Percentiles rank a stretch among this genome's conserved stretches.
Conservation (phyloP, 2,888 invertebrate species). For the Philaethria dido region DNA sequence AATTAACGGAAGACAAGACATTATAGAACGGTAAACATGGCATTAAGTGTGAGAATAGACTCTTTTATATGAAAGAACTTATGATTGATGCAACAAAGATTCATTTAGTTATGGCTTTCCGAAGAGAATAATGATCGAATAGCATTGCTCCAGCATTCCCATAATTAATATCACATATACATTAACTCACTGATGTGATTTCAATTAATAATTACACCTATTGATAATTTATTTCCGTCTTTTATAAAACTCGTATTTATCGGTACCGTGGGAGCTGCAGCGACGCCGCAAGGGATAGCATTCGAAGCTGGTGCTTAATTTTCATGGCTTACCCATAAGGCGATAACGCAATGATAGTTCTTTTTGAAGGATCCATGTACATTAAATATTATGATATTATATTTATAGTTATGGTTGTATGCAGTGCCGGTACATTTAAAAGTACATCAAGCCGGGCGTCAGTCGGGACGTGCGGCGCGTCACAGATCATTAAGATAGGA, state of each 20-base stretch:
- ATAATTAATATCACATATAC: constrained; percentile 42
- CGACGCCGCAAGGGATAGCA: constrained; percentile 9
- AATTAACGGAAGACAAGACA: background rate
- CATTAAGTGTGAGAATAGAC: background rate
- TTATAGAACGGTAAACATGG: background rate
- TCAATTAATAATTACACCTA: constrained; percentile 44
- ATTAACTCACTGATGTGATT: constrained; percentile 37
- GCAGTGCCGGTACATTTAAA: constrained; percentile 59
- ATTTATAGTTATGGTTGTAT: constrained; percentile 7
- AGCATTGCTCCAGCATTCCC: constrained; percentile 31
- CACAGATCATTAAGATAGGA: constrained; percentile 58
- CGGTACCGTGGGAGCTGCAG: constrained; percentile 38
- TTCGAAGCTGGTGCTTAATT: constrained; percentile 27
- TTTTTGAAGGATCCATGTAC: constrained; percentile 35
- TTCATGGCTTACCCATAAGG: constrained; percentile 35
- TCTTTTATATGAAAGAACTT: constrained; percentile 23
- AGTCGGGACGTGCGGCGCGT: constrained; percentile 43
- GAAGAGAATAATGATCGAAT: constrained; percentile 36
- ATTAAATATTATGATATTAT: constrained; percentile 32
- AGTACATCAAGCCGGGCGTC: constrained; percentile 58
- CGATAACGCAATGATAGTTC: constrained; percentile 22
- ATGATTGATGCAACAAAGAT: constrained; percentile 29
- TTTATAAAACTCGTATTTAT: constrained; percentile 33
- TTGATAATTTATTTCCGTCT: constrained; percentile 43
- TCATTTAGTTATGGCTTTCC: constrained; percentile 33